A percentile compares a stretch with the other conserved stretches of the same genome.
These are phyloP conservation scores for Diplodus sargus DNA, from an alignment of 2,797 vertebrate genomes.

Conservation along the genomic window DNA sequence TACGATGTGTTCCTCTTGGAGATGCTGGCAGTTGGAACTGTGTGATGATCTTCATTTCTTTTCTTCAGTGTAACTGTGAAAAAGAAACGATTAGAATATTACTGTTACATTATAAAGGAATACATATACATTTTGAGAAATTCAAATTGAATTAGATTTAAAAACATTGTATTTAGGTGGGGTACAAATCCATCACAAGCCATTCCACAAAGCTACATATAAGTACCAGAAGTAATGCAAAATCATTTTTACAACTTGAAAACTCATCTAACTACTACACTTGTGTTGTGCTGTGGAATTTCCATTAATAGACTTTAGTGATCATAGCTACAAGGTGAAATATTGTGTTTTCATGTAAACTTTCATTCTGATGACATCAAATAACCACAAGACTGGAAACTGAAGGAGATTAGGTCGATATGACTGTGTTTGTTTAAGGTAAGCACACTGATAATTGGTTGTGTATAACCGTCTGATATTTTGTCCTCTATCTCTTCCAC, in stretches of 20 bases:
- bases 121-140: too few relatives aligned
- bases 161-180: too few relatives aligned
- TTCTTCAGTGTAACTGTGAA: conserved; percentile 34
- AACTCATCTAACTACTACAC: background rate
- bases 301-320: too few relatives aligned
- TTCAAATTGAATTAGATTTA: too few relatives aligned
- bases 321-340: too few relatives aligned
- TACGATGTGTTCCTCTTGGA: conserved; percentile 35
- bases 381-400: background rate
- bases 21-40: rapidly evolving
- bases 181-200: background rate
- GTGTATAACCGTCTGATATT: too few relatives aligned
- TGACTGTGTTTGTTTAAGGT: too few relatives aligned
- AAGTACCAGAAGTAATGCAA: background rate
- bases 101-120: too few relatives aligned
- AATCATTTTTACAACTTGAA: background rate
- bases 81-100: too few relatives aligned
- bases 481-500: too few relatives aligned
- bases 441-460: too few relatives aligned
- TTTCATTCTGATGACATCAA: background rate
- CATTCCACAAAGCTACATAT: background rate
- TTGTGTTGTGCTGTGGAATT: too few relatives aligned
- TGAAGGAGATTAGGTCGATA: background rate
- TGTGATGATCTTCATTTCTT: background rate
- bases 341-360: background rate